A percentile compares a stretch with the other conserved stretches of the same genome.
Conservation (phyloP, 2,888 invertebrate species). For the Candidula unifasciata region DNA sequence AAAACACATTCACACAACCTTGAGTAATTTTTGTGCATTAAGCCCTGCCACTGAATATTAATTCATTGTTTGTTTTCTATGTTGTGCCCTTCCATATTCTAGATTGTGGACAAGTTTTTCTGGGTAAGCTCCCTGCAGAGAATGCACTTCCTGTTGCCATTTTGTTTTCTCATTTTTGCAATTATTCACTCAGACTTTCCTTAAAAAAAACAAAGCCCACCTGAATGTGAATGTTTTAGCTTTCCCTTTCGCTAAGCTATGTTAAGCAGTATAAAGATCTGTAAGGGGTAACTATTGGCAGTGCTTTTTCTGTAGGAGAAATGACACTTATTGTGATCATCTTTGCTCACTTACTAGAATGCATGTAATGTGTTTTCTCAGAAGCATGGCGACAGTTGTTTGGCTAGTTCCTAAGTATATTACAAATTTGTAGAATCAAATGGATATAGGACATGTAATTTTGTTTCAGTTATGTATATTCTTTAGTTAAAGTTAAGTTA, state of each 20-base stretch:
- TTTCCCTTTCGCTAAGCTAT: constrained; percentile 5
- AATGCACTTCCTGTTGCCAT: constrained; percentile 26
- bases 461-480: too few relatives aligned
- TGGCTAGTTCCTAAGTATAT: too few relatives aligned
- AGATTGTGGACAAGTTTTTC: constrained; percentile 79
- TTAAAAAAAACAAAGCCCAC: not conserved
- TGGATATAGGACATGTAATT: too few relatives aligned
- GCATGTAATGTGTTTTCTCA: too few relatives aligned
- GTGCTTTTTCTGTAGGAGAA: too few relatives aligned
- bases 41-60: constrained; percentile 12
- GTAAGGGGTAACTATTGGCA: not conserved
- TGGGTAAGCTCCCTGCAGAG: constrained; percentile 75
- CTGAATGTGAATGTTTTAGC: constrained; percentile 24
- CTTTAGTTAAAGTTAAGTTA: too few relatives aligned
- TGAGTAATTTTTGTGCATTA: constrained; percentile 2
- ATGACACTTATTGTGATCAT: too few relatives aligned
- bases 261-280: not conserved
- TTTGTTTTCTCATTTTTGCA: constrained; percentile 24
- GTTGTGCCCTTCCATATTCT: constrained; percentile 50
- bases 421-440: too few relatives aligned
- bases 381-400: too few relatives aligned
- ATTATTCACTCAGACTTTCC: constrained; percentile 22
- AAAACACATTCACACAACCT: not conserved
- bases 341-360: too few relatives aligned
- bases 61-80: constrained; percentile 39